Base-by-base conservation (phyloP, 53 echinoderm and acorn worm species). In the Paelopatides confundens region DNA sequence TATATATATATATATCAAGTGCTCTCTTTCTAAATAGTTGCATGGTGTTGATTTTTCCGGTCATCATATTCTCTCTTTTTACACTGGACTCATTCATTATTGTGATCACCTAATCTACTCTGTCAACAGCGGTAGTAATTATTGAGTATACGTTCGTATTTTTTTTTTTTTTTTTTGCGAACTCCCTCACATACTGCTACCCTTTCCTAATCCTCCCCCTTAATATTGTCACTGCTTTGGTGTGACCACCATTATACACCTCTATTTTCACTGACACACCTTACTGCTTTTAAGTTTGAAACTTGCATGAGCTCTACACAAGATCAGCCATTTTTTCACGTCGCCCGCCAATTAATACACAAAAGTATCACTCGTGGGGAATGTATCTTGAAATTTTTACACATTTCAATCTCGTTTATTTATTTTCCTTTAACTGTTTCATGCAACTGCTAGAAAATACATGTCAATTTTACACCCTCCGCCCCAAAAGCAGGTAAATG, bases 291-390 rank as follows among this genome's bases (percentile, higher is more conserved):
- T 71, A 71, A 71, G 71, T 71, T 71, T 71, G 71, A 43, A 39
- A 71, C 71, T 71, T 71, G 71, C 71, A 71, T 71, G 71, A 71
- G 71, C 71, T 71, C 38, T 71, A 71, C 71, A 71, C 71, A 71
- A 71, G 71, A 71, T 71, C 71, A 71, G 35, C 71, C 71, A 71
- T 71, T 11, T 71, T 23, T 71, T 71, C 71, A 71, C 71, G 35
- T 71, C 71, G 71, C 71, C 71, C 71, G 71, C 39, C 71, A 71
- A 71, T 71, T 71, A 71, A 71, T 71, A 71, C 71, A 71, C 71
- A 43, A 71, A 71, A 71, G 13, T 38, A 71, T 71, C 71, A 71
- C 71, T 71, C 39, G 71, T 71, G 71, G 71, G 71, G 39, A 71
- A 38, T 71, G 71, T 71, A 71, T 71, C 23, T n/a, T 71, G 43